These are phyloP conservation scores for Lycodopsis pacificus DNA, from an alignment of 2,797 vertebrate species.

Conservation along the genomic window DNA sequence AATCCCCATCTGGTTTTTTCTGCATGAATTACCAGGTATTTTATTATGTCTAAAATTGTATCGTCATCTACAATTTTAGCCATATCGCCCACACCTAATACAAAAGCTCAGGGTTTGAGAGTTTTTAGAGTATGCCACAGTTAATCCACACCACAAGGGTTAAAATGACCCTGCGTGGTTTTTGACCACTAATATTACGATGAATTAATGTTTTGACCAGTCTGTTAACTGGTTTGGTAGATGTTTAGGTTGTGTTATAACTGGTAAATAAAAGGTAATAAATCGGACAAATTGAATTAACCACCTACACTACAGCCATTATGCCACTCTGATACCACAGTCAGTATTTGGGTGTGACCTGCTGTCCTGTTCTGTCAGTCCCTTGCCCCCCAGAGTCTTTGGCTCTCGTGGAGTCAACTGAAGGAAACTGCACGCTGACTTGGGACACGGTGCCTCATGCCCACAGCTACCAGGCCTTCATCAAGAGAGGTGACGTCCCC, in stretches of 20 bases:
- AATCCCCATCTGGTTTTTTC: background rate
- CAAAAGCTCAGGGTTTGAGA: background rate
- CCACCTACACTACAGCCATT: background rate
- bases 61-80: background rate
- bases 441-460: conserved; percentile 83
- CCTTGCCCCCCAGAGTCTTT: conserved; percentile 89
- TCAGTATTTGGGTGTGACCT: background rate
- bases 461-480: conserved; percentile 87
- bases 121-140: background rate
- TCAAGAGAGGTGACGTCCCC: conserved; percentile 87
- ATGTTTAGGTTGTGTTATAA: background rate
- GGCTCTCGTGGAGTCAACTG: conserved; percentile 76
- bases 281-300: background rate
- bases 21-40: background rate
- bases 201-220: background rate
- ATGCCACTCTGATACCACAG: background rate
- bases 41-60: background rate
- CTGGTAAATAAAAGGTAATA: background rate
- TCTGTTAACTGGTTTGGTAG: background rate
- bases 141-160: background rate
- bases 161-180: background rate
- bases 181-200: background rate
- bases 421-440: conserved; percentile 85
- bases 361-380: conserved; percentile 78
- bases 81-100: background rate